Percentiles rank a stretch among this genome's conserved stretches.
Evolutionary conservation across 1,140 invertebrate species (phyloP).

Genomic region (Watersipora subatra): DNA sequence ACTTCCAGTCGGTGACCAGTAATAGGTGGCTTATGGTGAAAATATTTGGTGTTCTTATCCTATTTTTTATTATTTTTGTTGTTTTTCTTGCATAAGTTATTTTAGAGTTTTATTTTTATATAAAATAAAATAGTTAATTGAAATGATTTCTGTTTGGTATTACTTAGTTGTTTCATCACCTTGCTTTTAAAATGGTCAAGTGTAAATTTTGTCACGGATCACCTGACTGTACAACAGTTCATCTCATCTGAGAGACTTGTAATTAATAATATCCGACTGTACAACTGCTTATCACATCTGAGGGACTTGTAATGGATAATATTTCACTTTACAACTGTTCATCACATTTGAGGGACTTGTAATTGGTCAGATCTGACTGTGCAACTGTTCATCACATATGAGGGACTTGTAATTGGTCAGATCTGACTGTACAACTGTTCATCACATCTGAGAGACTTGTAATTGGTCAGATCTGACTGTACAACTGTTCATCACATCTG

Average conservation of each 20-base stretch:
- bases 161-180: background rate
- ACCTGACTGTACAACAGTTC: background rate
- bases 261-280: background rate
- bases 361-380: too few species aligned
- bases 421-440: too few species aligned
- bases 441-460: too few species aligned
- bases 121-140: background rate
- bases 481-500: too few species aligned
- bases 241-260: background rate
- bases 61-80: conserved; percentile 98
- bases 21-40: conserved; percentile 99
- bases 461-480: too few species aligned
- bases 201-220: background rate
- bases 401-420: too few species aligned
- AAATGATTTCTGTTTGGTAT: background rate
- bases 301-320: too few species aligned
- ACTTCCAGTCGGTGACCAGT: conserved; percentile 91
- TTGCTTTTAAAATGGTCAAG: background rate
- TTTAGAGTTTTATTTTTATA: background rate
- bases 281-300: conserved; percentile 7
- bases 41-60: conserved; percentile 92
- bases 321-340: too few species aligned
- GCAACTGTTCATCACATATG: too few species aligned
- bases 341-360: too few species aligned
- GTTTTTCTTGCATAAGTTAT: conserved; percentile 56